These are phyloP conservation scores for Drosophila albomicans DNA, from an alignment of 1,140 invertebrate species.

Conservation along the genomic window DNA sequence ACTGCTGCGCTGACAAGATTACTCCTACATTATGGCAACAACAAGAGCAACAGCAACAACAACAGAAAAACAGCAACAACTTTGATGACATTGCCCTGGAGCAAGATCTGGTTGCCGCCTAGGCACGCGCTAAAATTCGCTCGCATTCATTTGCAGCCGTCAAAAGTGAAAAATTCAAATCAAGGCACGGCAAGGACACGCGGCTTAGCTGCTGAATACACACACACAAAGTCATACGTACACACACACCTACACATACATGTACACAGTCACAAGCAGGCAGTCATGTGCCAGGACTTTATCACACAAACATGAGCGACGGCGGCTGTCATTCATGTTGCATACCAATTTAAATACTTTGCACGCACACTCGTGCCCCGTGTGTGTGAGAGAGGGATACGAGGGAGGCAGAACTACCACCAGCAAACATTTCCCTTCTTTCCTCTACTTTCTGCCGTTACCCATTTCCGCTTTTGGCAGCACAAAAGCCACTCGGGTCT, in stretches of 20 bases:
- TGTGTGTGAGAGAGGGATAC: background rate
- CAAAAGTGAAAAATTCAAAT: slow-evolving; percentile 81
- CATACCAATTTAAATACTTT: slow-evolving; percentile 82
- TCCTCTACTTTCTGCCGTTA: slow-evolving; percentile 62
- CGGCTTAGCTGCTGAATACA: slow-evolving; percentile 11
- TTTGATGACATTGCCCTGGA: slow-evolving; percentile 37
- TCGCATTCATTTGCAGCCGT: slow-evolving; percentile 75
- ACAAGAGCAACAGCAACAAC: background rate
- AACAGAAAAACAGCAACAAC: background rate
- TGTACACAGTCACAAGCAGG: no score
- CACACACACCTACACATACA: background rate
- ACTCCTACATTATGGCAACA: slow-evolving; percentile 47
- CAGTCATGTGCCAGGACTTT: slow-evolving; percentile 49
- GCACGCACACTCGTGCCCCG: slow-evolving; percentile 47
- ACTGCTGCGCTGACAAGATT: slow-evolving; percentile 45
- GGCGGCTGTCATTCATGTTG: slow-evolving; percentile 80
- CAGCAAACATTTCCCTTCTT: slow-evolving; percentile 18
- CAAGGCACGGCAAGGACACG: slow-evolving; percentile 64
- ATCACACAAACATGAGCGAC: slow-evolving; percentile 69
- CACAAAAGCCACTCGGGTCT: slow-evolving; percentile 73
- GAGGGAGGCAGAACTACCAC: background rate
- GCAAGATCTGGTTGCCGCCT: slow-evolving; percentile 20
- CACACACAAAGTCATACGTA: slow-evolving; percentile 17
- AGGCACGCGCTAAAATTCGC: slow-evolving; percentile 70
- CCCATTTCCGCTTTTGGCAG: slow-evolving; percentile 80